Evolutionary conservation across 2,113 vertebrate species (phyloP).

Genomic region (Thamnaconus septentrionalis): DNA sequence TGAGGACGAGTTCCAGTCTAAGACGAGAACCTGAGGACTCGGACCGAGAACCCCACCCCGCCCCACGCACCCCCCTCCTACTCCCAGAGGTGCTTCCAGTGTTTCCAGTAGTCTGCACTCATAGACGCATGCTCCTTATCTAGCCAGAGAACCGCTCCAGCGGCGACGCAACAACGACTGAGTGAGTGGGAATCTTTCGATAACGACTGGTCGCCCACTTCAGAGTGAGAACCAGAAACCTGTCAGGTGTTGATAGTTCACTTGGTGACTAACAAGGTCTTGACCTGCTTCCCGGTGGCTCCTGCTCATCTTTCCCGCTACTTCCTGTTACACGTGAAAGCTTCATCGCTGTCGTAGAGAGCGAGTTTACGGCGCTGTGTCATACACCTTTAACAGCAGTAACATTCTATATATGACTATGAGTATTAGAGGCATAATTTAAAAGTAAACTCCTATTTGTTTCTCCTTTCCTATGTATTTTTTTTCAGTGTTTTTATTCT

Average conservation of each 20-base stretch:
- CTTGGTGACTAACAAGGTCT: constrained; percentile 38
- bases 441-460: constrained; percentile 62
- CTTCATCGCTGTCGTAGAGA: constrained; percentile 59
- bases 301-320: constrained; percentile 45
- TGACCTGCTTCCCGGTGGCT: constrained; percentile 53
- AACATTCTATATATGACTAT: constrained; percentile 55
- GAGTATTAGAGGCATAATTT: constrained; percentile 71
- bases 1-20: constrained; percentile 56
- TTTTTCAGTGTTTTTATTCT: constrained; percentile 65
- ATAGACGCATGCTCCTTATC: constrained; percentile 20
- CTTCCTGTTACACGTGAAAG: constrained; percentile 45
- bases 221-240: constrained; percentile 43
- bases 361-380: constrained; percentile 69
- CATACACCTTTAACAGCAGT: constrained; percentile 62
- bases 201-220: constrained; percentile 45
- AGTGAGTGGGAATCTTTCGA: too few relatives aligned
- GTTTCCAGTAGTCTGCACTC: constrained; percentile 43
- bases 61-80: constrained; percentile 37
- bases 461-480: constrained; percentile 54
- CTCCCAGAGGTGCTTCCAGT: constrained; percentile 41
- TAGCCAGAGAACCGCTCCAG: background rate
- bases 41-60: constrained; percentile 1
- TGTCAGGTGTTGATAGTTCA: constrained; percentile 36
- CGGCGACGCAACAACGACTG: background rate
- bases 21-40: constrained; percentile 44